These are phyloP conservation scores for Gymnothorax javanicus DNA, from an alignment of 2,797 vertebrate species.

Conservation along the genomic window DNA sequence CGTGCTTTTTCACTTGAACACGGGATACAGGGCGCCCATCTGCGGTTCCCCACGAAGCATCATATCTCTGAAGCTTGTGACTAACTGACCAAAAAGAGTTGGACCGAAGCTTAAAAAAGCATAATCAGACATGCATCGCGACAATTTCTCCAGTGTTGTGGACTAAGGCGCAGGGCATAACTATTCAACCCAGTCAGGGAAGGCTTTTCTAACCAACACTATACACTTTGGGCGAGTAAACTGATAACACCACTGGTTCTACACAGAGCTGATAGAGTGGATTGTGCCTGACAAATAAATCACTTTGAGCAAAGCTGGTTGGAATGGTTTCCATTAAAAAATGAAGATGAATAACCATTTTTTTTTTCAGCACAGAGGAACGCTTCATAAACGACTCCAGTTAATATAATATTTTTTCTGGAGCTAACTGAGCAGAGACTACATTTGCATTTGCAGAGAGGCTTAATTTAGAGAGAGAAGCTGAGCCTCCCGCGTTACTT, in stretches of 20 bases:
- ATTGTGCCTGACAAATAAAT: neutral
- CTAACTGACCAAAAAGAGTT: neutral
- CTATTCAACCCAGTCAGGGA: neutral
- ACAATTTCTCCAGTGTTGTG: neutral
- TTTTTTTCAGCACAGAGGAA: neutral
- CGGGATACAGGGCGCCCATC: neutral
- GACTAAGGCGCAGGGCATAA: neutral
- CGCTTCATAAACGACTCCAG: neutral
- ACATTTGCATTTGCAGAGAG: neutral
- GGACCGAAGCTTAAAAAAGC: neutral
- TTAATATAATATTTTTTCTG: neutral
- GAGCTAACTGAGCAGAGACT: neutral
- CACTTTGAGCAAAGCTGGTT: neutral
- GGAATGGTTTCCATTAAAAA: neutral
- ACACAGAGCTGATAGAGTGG: neutral
- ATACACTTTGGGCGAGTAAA: neutral
- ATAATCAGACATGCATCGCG: neutral
- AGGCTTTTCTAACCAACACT: neutral
- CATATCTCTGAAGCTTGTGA: neutral
- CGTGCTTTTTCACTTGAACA: neutral
- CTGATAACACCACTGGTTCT: neutral
- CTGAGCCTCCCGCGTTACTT: neutral
- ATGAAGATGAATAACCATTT: neutral
- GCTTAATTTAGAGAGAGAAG: neutral
- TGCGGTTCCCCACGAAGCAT: neutral